These are phyloP conservation scores for Xestia c-nigrum DNA, from an alignment of 2,888 invertebrate species.

Conservation along the genomic window DNA sequence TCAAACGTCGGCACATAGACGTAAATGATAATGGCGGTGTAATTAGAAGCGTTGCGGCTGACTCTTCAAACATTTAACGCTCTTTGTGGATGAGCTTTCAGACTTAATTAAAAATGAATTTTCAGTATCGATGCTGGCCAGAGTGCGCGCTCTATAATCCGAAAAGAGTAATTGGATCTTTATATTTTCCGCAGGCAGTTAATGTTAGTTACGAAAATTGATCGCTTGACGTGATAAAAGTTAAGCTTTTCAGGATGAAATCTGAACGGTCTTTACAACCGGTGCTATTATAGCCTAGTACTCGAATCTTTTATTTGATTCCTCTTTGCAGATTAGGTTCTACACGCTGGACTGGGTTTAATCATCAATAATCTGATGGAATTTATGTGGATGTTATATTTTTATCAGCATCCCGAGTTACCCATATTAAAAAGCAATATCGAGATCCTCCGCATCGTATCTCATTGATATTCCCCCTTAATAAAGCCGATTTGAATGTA, in stretches of 20 bases:
- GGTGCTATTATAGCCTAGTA: conserved; percentile 33
- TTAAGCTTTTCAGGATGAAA: conserved; percentile 53
- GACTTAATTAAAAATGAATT: conserved; percentile 71
- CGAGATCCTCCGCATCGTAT: conserved; percentile 64
- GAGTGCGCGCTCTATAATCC: conserved; percentile 55
- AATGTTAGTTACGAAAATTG: conserved; percentile 62
- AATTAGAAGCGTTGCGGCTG: conserved; percentile 69
- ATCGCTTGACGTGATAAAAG: conserved; percentile 56
- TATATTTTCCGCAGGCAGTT: conserved; percentile 43
- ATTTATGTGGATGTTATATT: conserved; percentile 36
- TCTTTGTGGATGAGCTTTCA: conserved; percentile 68
- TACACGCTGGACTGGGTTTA: conserved; percentile 27
- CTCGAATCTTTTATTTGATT: conserved; percentile 26
- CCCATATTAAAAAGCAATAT: conserved; percentile 63
- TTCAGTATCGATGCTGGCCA: conserved; percentile 54
- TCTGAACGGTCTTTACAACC: conserved; percentile 39
- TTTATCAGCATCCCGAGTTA: conserved; percentile 32
- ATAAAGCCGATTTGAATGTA: conserved; percentile 79
- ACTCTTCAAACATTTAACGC: conserved; percentile 72
- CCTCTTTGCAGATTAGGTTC: conserved; percentile 32
- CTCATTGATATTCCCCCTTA: conserved; percentile 77
- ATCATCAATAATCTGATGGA: conserved; percentile 23
- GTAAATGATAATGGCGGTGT: conserved; percentile 67
- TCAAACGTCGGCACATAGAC: conserved; percentile 66
- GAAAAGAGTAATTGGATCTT: conserved; percentile 59